Evolutionary conservation across 2,888 invertebrate genomes (phyloP).

Genomic region (Heliconius charithonia): DNA sequence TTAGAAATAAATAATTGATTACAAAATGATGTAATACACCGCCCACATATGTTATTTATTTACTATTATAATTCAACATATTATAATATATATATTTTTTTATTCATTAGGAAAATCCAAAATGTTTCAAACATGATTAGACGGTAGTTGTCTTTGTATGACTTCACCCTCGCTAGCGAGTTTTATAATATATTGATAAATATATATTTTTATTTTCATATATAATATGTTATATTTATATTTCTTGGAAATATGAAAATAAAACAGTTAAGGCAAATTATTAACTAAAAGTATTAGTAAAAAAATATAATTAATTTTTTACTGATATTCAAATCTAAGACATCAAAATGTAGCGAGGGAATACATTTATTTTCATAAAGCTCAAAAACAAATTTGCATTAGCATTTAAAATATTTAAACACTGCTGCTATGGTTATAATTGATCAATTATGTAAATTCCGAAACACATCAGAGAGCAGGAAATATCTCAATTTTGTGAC

Average conservation of each 20-base stretch:
- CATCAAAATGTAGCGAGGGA: background rate
- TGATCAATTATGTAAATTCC: constrained; percentile 28
- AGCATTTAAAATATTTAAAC: background rate
- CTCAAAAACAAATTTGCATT: background rate
- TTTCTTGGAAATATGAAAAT: background rate
- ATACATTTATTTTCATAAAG: background rate
- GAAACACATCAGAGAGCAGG: constrained; percentile 23
- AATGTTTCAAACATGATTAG: background rate
- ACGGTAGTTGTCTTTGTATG: background rate
- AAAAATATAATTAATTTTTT: too few species aligned
- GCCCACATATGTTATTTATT: constrained; percentile 38
- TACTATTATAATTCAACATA: constrained; percentile 10
- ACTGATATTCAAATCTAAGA: too few species aligned
- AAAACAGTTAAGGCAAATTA: background rate
- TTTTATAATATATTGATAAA: background rate
- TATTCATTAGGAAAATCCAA: constrained; percentile 12
- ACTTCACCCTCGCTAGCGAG: background rate
- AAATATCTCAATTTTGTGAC: constrained; percentile 20
- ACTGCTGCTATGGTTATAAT: background rate
- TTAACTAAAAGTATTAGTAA: too few species aligned
- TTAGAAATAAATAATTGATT: constrained; percentile 70
- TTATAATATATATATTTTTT: background rate
- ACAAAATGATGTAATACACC: constrained; percentile 50
- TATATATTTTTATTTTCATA: background rate
- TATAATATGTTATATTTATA: too few species aligned